Evolutionary conservation across 2,797 vertebrate species (phyloP), one percentile per base, ranked within the genome.

Genomic region (Diplodus sargus): DNA sequence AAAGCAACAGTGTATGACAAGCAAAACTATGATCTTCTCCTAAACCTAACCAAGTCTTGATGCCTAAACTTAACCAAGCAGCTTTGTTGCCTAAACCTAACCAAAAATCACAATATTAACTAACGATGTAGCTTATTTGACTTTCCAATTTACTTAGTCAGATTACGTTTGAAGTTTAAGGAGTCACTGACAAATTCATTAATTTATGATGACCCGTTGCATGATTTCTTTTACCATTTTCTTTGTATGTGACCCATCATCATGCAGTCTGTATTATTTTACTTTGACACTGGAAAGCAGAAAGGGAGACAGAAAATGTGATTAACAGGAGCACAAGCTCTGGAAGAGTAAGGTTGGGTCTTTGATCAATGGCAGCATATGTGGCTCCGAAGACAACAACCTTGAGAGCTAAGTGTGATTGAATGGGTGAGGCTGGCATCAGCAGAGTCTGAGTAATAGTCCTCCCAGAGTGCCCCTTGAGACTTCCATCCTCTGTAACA

Each of bases 351-450:
- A n/a, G 25, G 28, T 54, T 61, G 9, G 39, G 43, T 61, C 42
- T 34, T 76, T 64, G 64, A 67, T 30, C 12, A 25, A 7, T 34
- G 34, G 16, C 3, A 22, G 28, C 10, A 62, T 23, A 45, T 57
- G 70, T 60, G 43, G 30, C 74, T 56, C 25, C 30, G 43, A 42
- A 69, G 59, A 63, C 52, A 17, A 56, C 9, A 48, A 64, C 66
- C 78, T 79, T 82, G 73, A 74, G 52, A 59, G 20, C 30, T 58
- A 18, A 70, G 62, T 57, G 73, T 85, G 78, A 88, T 74, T 79
- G 72, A 82, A 70, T 53, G 25, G 48, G 14, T 49, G n/a, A 51
- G 45, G 59, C 49, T 61, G 74, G 48, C 74, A 63, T 51, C 10
- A 62, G 49, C 54, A 56, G 43, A 34, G 3, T n/a, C 42, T 81